Evolutionary conservation across 1,140 invertebrate genomes (phyloP).

Genomic region (Anoplolepis gracilipes): DNA sequence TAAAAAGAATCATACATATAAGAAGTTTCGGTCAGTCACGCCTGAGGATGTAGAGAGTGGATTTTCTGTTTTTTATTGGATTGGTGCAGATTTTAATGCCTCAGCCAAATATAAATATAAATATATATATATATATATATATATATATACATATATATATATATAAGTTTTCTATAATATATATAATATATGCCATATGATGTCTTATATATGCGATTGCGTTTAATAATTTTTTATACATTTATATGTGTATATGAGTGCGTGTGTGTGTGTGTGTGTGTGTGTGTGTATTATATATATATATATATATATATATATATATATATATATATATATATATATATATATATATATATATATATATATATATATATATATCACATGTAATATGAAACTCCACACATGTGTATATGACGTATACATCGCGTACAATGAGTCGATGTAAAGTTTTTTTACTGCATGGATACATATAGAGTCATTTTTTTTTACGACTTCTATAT

Average conservation of each 20-base stretch:
- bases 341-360: conserved; percentile 40
- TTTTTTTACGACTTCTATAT: conserved; percentile 74
- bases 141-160: conserved; percentile 24
- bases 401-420: conserved; percentile 51
- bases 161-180: conserved; percentile 49
- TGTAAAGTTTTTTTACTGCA: conserved; percentile 63
- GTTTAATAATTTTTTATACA: conserved; percentile 50
- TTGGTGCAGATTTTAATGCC: conserved; percentile 74
- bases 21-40: conserved; percentile 3
- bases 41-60: conserved; percentile 26
- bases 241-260: conserved; percentile 42
- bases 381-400: conserved; percentile 8
- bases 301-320: no score
- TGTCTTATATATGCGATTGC: conserved; percentile 44
- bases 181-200: conserved; percentile 55
- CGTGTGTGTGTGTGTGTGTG: no score
- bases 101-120: conserved; percentile 55
- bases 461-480: conserved; percentile 69
- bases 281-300: no score
- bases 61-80: conserved; percentile 58
- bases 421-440: conserved; percentile 43
- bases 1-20: conserved; percentile 27
- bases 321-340: no score
- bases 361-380: conserved; percentile 52
- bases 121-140: conserved; percentile 27